Evolutionary conservation across 2,797 vertebrate species (phyloP).

Genomic region (Odontamblyopus lacepedii): DNA sequence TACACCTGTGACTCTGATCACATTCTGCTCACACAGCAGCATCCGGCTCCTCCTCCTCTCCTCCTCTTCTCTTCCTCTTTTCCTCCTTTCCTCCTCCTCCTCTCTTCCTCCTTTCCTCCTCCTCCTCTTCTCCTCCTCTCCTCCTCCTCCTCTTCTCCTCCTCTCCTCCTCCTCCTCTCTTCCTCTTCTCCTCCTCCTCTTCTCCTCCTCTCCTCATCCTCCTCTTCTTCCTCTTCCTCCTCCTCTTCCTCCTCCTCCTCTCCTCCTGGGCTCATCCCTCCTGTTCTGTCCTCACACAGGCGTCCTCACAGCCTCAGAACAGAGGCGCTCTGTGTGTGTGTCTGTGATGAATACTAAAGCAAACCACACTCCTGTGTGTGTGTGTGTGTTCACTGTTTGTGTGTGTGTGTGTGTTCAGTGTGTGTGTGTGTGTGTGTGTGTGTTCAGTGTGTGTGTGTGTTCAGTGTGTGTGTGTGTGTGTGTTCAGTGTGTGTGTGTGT

Average conservation of each 20-base stretch:
- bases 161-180: constrained; percentile 28
- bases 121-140: constrained; percentile 25
- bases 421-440: too few species aligned
- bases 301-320: constrained; percentile 36
- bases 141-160: too few species aligned
- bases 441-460: too few species aligned
- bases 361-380: too few species aligned
- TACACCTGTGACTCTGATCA: constrained; percentile 69
- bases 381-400: too few species aligned
- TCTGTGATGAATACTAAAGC: too few species aligned
- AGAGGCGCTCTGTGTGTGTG: constrained; percentile 31
- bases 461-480: too few species aligned
- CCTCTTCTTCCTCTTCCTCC: too few species aligned
- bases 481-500: too few species aligned
- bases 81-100: constrained; percentile 50
- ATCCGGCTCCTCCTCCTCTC: constrained; percentile 64
- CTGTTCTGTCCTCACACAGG: constrained; percentile 61
- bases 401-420: too few species aligned
- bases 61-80: too few species aligned
- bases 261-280: constrained; percentile 60
- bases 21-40: constrained; percentile 65
- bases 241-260: background rate
- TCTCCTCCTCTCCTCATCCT: too few species aligned
- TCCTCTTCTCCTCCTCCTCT: constrained; percentile 62
- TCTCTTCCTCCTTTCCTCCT: constrained; percentile 48